Evolutionary conservation across 2,888 invertebrate species (phyloP), one percentile per base, ranked within the genome.

Genomic region (Conistra vaccinii): DNA sequence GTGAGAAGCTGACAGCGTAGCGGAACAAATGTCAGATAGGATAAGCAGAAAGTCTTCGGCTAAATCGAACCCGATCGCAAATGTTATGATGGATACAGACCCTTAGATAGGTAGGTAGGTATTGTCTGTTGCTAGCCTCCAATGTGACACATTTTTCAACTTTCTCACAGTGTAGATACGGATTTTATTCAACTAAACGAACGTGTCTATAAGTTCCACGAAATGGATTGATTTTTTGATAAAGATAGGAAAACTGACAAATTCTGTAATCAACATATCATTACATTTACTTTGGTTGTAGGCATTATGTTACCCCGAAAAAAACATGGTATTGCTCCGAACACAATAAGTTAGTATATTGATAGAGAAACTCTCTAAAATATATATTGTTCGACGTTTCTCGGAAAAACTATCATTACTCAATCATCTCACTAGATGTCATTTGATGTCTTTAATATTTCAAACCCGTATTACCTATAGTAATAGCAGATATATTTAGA

Each of bases 1-100:
- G 73, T 80, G 77, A 83, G 82, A 83, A 87, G 82, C 78, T 83
- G 87, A 85, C 84, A 67, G 62, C 51, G 66, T 61, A 74, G 51
- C 74, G 71, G 60, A 68, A 78, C 76, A 74, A 72, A 75, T 73
- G 73, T 82, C 65, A 67, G 69, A 69, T 53, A 67, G 80, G 76
- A 81, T 78, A 78, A 80, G 74, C 78, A 85, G 76, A 75, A 75
- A 80, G 72, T 77, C 63, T 73, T 71, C 10, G 63, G 48, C 61
- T 67, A 61, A 75, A 80, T 74, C 32, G 65, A 73, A 61, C 70
- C 66, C 62, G 67, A 60, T 71, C 82, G 75, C 76, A 81, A 83
- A 84, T 80, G 76, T 80, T 83, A 81, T 89, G 86, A 87, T 85
- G 78, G 81, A 84, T 85, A 66, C 69, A 63, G 71, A 42, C 68